Percentiles rank a stretch among this genome's conserved stretches.
Conservation (phyloP, 1,140 invertebrate species). For the Microplitis demolitor region DNA sequence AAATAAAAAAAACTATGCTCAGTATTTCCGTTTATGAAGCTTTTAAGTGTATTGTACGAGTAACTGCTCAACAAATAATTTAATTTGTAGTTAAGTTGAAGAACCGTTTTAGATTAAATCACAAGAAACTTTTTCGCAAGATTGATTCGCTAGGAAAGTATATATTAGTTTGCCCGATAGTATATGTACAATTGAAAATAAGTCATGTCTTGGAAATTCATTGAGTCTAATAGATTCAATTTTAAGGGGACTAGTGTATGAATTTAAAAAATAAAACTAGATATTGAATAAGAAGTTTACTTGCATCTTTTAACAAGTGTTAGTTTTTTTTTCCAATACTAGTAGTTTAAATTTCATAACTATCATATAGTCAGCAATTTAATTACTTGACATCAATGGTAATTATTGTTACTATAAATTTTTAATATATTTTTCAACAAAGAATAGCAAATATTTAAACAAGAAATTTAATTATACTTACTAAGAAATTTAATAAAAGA, state of each 20-base stretch:
- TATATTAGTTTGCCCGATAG: background rate
- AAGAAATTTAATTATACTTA: no score
- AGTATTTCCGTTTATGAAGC: no score
- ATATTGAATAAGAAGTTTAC: background rate
- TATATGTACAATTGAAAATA: conserved; percentile 40
- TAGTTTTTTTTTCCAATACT: background rate
- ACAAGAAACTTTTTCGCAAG: conserved; percentile 51
- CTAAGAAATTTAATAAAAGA: no score
- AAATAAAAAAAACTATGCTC: no score
- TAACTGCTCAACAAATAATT: conserved; percentile 47
- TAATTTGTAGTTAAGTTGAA: conserved; percentile 54
- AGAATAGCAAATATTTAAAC: no score
- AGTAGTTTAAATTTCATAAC: background rate
- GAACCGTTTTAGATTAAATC: conserved; percentile 29
- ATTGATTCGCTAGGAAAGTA: conserved; percentile 44
- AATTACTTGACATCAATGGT: no score
- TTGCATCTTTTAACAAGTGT: conserved; percentile 4
- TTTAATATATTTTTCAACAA: no score
- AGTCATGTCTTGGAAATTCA: conserved; percentile 26
- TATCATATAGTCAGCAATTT: background rate
- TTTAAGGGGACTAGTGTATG: background rate
- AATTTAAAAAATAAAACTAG: background rate
- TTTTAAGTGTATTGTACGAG: background rate
- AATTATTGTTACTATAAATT: no score
- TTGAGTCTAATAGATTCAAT: conserved; percentile 50